phyloP scores from a whole-genome alignment of 2,797 vertebrate genomes.

The Zenarchopterus dispar region DNA sequence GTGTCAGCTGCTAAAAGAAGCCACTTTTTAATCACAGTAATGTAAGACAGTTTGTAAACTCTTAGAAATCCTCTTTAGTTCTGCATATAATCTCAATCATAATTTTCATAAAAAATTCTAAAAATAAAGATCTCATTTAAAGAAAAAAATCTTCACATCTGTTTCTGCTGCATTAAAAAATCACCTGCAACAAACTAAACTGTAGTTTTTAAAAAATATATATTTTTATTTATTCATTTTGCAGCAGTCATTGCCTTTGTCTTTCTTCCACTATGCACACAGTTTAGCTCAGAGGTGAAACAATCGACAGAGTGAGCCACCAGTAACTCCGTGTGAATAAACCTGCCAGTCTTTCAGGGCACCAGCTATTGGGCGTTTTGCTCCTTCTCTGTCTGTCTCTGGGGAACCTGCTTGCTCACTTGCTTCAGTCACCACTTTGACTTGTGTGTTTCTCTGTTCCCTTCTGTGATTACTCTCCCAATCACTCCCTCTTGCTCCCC shows the following conservation, averaged over 20 bases:
- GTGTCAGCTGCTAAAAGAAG: conserved; percentile 1
- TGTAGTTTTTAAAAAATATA: too few relatives aligned
- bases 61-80: too few relatives aligned
- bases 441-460: conserved; percentile 45
- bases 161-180: not conserved
- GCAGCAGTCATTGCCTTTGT: not conserved
- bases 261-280: conserved; percentile 15
- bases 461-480: conserved; percentile 54
- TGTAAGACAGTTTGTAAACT: not conserved
- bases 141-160: not conserved
- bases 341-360: conserved; percentile 55
- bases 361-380: conserved; percentile 4
- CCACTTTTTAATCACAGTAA: not conserved
- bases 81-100: too few relatives aligned
- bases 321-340: conserved; percentile 58
- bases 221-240: conserved; percentile 1
- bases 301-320: conserved; percentile 44
- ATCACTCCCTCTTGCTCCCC: conserved; percentile 43
- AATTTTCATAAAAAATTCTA: not conserved
- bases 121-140: not conserved
- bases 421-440: conserved; percentile 40
- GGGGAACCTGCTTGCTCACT: conserved; percentile 28
- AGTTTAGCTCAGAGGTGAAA: conserved; percentile 36
- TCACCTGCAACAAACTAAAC: conserved; percentile 5
- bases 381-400: conserved; percentile 13